These are phyloP conservation scores for Austrolebias charrua DNA, from an alignment of 2,797 vertebrate genomes.

Conservation along the genomic window DNA sequence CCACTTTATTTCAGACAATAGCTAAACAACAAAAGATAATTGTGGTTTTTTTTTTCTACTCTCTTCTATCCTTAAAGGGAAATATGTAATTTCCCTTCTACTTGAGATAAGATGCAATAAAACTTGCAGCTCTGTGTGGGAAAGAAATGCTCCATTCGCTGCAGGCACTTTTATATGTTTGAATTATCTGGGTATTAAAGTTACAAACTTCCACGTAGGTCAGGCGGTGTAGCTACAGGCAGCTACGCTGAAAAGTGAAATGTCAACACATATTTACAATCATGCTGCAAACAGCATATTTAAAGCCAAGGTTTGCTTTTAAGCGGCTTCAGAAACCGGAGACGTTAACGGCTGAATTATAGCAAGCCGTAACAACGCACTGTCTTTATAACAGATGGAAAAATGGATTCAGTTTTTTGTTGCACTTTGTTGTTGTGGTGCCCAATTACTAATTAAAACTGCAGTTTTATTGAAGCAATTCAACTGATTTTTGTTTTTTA, in stretches of 20 bases:
- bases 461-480: too few species aligned
- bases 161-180: slow-evolving; percentile 69
- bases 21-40: slow-evolving; percentile 2
- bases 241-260: slow-evolving; percentile 74
- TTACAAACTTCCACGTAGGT: slow-evolving; percentile 70
- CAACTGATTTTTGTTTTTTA: too few species aligned
- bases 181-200: slow-evolving; percentile 84
- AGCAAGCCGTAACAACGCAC: slow-evolving; percentile 41
- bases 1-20: slow-evolving; percentile 12
- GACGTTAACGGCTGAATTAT: slow-evolving; percentile 39
- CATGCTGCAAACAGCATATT: slow-evolving; percentile 63
- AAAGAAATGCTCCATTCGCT: slow-evolving; percentile 28
- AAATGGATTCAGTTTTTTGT: slow-evolving; percentile 15
- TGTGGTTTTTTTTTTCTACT: slow-evolving; percentile 8
- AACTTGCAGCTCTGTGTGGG: slow-evolving; percentile 2
- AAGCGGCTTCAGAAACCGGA: slow-evolving; percentile 47
- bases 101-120: slow-evolving; percentile 30
- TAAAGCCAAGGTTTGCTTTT: slow-evolving; percentile 56
- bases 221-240: slow-evolving; percentile 67
- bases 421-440: not conserved
- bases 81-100: slow-evolving; percentile 25
- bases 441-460: slow-evolving; percentile 26
- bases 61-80: slow-evolving; percentile 26
- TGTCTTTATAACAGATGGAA: slow-evolving; percentile 40
- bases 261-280: slow-evolving; percentile 79